Evolutionary conservation across 2,113 vertebrate genomes (phyloP), one percentile per base, ranked within the genome.

Genomic region (Macrotis lagotis): DNA sequence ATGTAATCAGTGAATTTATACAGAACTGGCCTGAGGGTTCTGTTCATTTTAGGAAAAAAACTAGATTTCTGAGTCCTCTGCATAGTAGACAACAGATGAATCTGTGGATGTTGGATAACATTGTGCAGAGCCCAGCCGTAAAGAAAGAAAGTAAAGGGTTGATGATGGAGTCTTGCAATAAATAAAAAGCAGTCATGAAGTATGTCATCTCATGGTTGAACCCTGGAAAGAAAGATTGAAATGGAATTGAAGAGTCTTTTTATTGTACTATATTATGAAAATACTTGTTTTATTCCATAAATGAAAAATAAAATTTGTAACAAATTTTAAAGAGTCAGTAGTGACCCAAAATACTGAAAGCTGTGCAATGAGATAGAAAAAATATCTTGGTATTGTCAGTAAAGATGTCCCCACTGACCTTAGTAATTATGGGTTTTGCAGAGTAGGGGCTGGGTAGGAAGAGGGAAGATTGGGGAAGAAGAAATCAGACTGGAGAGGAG

Each of bases 81-180:
- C 37, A n/a, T 52, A 90, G n/a, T 90, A 25, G 47, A 48, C 74
- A 47, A 66, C 50, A 19, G 47, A 5, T 91, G 7, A 50, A 93
- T 96, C 88, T 94, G 44, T 91, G 10, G 9, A 88, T 44, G 66
- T 74, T 47, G 28, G 31, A 50, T 89, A 31, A 10, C 53, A 94
- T 93, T 91, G 25, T 89, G 28, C 90, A 74, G 51, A 48, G 52
- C 31, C 24, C 52, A 7, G 19, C 89, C 14, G 53, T 74, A 94
- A 90, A 47, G 44, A 19, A 93, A 91, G 74, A 28, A 11, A 49
- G 0, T 74, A 92, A 94, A 94, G n/a, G 19, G 95, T 89, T 92
- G 88, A 94, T 49, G 90, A 94, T 37, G 48, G 89, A 49, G 2
- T n/a, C 2, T 44, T 93, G 24, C 52, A 59, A 89, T n/a, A 44